Evolutionary conservation across 1,140 invertebrate genomes (phyloP), one percentile per base, ranked within the genome.

Genomic region (Archivesica marissinica): DNA sequence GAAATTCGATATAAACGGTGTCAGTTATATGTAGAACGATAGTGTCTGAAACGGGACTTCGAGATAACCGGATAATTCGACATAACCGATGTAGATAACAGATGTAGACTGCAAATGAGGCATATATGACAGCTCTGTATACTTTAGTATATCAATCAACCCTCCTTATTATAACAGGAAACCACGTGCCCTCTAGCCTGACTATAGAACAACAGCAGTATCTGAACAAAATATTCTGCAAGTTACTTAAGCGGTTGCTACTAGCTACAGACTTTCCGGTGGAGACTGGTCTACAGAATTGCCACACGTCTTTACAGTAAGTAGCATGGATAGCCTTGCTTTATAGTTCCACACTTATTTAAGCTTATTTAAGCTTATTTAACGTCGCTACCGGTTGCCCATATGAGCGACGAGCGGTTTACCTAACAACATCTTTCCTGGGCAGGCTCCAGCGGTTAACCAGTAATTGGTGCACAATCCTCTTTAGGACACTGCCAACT

Each of bases 181-280:
- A 64, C 30, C 59, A 64, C 15, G n/a, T 64, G 17, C 30, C 13
- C 7, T 6, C 59, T 35, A 64, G 38, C 15, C 33, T 64, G 2
- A 64, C 59, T 17, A 64, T 33, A 35, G 30, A 64, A 64, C 20
- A 64, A 15, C 30, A 20, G 25, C 33, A 17, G 13, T 64, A 35
- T 35, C n/a, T 64, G n/a, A 35, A 30, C 33, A 64, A 64, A 17
- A 25, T 64, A 15, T 64, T 64, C 59, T 64, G 59, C 59, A 64
- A 20, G 33, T 6, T 64, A 33, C 30, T 64, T 0, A 64, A 35
- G n/a, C 28, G 6, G 1, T 28, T 64, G 30, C 38, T 64, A 64
- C 17, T 1, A 33, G 23, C 7, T 2, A 64, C 30, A 35, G 59
- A 64, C 30, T 64, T 64, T 25, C 59, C 59, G 13, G 59, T 64